Evolutionary conservation across 2,797 vertebrate species (phyloP).

Genomic region (Erithacus rubecula): DNA sequence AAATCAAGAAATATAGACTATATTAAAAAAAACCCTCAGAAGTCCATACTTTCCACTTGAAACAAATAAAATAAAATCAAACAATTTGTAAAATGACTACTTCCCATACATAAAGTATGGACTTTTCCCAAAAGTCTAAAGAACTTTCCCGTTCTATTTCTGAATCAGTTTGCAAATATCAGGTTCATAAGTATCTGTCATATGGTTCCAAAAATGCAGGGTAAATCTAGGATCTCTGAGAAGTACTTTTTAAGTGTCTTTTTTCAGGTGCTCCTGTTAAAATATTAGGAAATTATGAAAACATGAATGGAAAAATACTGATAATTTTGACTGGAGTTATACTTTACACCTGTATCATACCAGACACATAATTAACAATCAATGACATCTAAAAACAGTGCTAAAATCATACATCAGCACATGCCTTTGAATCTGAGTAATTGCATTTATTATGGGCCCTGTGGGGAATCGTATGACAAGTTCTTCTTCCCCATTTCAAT

Average conservation of each 20-base stretch:
- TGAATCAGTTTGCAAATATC: background rate
- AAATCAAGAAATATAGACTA: background rate
- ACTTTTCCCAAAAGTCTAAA: background rate
- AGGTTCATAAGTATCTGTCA: background rate
- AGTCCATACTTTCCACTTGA: background rate
- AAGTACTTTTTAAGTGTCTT: background rate
- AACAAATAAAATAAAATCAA: background rate
- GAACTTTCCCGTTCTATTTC: background rate
- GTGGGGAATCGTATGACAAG: background rate
- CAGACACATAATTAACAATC: constrained; percentile 15
- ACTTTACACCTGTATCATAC: background rate
- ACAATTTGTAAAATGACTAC: background rate
- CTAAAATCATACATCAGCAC: background rate
- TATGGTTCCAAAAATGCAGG: background rate
- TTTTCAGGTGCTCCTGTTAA: background rate
- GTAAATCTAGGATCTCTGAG: background rate
- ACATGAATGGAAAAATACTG: background rate
- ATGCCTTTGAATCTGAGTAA: background rate
- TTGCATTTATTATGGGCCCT: constrained; percentile 16
- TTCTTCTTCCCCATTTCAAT: constrained; percentile 51
- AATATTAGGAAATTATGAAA: background rate
- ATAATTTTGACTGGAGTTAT: background rate
- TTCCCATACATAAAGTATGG: background rate
- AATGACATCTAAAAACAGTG: background rate
- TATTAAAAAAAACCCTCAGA: background rate